phyloP scores from a whole-genome alignment of 2,888 invertebrate genomes.

The Scaptomyza polygonia region DNA sequence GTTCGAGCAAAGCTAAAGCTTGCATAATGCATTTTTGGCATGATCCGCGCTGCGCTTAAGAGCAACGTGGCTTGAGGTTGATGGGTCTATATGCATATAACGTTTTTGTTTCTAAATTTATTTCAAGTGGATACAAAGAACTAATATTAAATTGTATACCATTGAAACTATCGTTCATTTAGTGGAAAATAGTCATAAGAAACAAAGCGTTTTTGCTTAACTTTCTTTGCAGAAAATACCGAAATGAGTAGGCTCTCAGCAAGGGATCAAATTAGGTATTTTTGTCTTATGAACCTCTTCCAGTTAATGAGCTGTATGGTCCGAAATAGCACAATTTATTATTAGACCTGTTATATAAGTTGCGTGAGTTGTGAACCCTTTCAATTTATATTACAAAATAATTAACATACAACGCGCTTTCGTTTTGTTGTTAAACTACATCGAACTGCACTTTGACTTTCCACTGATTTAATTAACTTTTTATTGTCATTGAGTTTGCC shows the following conservation, averaged over 20 bases:
- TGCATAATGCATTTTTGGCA: background rate
- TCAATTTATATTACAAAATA: slow-evolving; percentile 12
- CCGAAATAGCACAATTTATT: background rate
- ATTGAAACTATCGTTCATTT: too few relatives aligned
- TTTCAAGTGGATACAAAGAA: too few relatives aligned
- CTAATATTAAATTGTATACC: too few relatives aligned
- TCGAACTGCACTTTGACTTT: slow-evolving; percentile 38
- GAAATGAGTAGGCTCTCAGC: too few relatives aligned
- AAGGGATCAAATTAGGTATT: too few relatives aligned
- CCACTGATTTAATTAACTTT: slow-evolving; percentile 44
- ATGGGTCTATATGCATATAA: background rate
- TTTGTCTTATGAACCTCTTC: too few relatives aligned
- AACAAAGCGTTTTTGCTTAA: too few relatives aligned
- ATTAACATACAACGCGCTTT: slow-evolving; percentile 4
- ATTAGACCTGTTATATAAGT: background rate
- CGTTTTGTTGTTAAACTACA: background rate
- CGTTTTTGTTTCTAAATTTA: background rate
- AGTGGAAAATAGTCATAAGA: too few relatives aligned
- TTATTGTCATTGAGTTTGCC: slow-evolving; percentile 24
- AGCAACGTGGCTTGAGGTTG: background rate
- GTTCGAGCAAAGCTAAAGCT: background rate
- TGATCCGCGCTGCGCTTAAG: background rate
- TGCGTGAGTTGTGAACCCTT: background rate
- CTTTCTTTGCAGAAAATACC: too few relatives aligned
- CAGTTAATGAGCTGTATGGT: too few relatives aligned